Evolutionary conservation across 2,113 vertebrate species (phyloP), one percentile per base, ranked within the genome.

Genomic region (Cephalopholis sonnerati): DNA sequence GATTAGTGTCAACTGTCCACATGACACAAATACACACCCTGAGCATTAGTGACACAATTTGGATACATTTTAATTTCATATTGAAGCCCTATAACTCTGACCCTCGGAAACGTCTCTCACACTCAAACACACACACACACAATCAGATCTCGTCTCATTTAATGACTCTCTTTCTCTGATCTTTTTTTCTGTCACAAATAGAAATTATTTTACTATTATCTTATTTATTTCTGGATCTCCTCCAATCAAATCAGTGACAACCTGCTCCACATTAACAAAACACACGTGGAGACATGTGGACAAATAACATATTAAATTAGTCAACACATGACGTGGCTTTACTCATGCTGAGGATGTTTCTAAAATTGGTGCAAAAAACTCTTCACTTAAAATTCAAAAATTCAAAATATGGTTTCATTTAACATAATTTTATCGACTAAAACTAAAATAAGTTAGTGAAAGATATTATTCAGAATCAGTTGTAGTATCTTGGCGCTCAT

Each of bases 201-300:
- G 24, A 58, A 58, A 13, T 20, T 11, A 39, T 24, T 51, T 62
- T 36, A 36, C 32, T 7, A 36, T 44, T 44, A 44, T 9, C 8
- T 44, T 15, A 9, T 20, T 25, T 5, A 55, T 68, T 62, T 62
- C 32, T 46, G 44, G 17, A 17, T 11, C 32, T 54, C n/a, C 64
- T 77, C 9, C 61, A 54, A 48, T 64, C 29, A 65, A 81, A 69
- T 69, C n/a, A 13, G 51, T 44, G 8, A 44, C 41, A 44, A 44
- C 41, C 41, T 44, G 41, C 41, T 44, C 41, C 41, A 44, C 41
- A 12, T 9, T 44, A 44, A 44, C 41, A 44, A 44, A 7, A 36
- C 32, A 44, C 41, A 44, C 11, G 3, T 3, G 41, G 41, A 12
- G 41, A 41, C 39, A 41, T 41, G 2, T 41, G 39, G 10, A 41